These are phyloP conservation scores for Chrysochloris asiatica DNA, from an alignment of 2,113 vertebrate genomes.

Conservation along the genomic window DNA sequence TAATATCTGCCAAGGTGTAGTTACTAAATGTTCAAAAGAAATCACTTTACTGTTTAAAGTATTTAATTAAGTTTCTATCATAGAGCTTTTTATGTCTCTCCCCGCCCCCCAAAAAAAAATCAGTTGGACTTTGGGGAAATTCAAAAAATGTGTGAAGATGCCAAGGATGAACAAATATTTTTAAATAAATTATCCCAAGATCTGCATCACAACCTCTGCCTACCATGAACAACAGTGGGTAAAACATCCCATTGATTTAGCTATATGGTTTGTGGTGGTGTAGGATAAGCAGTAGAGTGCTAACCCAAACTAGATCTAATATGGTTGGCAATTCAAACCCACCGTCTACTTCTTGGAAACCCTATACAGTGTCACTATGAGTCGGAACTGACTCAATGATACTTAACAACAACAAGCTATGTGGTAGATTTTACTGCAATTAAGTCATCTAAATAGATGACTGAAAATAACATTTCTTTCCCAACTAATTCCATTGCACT, in stretches of 20 bases:
- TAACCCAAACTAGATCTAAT: too few relatives aligned
- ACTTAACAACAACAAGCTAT: too few relatives aligned
- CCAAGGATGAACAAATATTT: not conserved
- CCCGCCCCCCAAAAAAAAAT: not conserved
- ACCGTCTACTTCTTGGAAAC: too few relatives aligned
- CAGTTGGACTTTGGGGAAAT: not conserved
- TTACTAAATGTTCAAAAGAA: constrained; percentile 7
- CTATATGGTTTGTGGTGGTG: too few relatives aligned
- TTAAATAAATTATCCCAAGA: not conserved
- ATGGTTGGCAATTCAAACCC: too few relatives aligned
- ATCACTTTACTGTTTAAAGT: not conserved
- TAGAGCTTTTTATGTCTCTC: not conserved
- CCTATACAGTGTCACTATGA: too few relatives aligned
- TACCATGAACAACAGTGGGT: not conserved
- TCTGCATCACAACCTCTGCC: not conserved
- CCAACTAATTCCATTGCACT: not conserved
- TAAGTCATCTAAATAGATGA: not conserved
- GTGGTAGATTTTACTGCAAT: too few relatives aligned
- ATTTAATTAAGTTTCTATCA: not conserved
- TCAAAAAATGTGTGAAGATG: not conserved
- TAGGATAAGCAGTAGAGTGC: too few relatives aligned
- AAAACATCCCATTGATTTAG: not conserved
- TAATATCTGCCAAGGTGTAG: not conserved
- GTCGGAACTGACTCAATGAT: too few relatives aligned
- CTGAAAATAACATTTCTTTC: not conserved